Conservation (phyloP, 2,888 invertebrate species). For the Chloroclystis v-ata region DNA sequence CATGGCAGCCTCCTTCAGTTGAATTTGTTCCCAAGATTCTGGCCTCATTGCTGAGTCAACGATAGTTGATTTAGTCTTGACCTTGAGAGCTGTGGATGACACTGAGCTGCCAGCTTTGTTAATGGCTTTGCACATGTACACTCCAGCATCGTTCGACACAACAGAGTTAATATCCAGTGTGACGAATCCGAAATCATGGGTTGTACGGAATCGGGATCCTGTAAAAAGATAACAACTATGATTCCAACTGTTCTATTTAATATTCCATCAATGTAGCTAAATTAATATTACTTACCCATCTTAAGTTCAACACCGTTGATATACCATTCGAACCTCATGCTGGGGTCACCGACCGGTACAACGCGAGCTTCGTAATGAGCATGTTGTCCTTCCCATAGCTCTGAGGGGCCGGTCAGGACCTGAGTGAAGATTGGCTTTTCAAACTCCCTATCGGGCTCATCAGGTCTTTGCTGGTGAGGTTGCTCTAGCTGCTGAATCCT, state of each 20-base stretch:
- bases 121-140: slow-evolving; percentile 95
- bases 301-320: slow-evolving; percentile 95
- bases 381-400: slow-evolving; percentile 93
- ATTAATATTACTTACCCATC: slow-evolving; percentile 80
- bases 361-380: slow-evolving; percentile 95
- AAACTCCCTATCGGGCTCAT: slow-evolving; percentile 88
- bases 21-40: slow-evolving; percentile 94
- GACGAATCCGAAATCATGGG: slow-evolving; percentile 95
- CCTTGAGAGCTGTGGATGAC: slow-evolving; percentile 92
- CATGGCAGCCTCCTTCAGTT: slow-evolving; percentile 93
- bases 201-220: slow-evolving; percentile 93
- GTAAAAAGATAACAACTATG: slow-evolving; percentile 25
- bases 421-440: slow-evolving; percentile 96
- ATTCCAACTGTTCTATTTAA: too few species aligned
- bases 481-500: slow-evolving; percentile 93
- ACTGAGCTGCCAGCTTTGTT: slow-evolving; percentile 97
- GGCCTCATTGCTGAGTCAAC: slow-evolving; percentile 91
- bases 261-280: too few species aligned
- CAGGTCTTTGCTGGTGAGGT: slow-evolving; percentile 81
- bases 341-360: slow-evolving; percentile 95
- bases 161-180: slow-evolving; percentile 94
- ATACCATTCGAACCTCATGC: slow-evolving; percentile 95
- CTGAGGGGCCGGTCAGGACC: slow-evolving; percentile 90
- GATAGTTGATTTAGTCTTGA: slow-evolving; percentile 89
- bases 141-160: slow-evolving; percentile 92